These are phyloP conservation scores for Alviniconcha strummeri DNA, from an alignment of 2,888 invertebrate genomes.

Conservation along the genomic window DNA sequence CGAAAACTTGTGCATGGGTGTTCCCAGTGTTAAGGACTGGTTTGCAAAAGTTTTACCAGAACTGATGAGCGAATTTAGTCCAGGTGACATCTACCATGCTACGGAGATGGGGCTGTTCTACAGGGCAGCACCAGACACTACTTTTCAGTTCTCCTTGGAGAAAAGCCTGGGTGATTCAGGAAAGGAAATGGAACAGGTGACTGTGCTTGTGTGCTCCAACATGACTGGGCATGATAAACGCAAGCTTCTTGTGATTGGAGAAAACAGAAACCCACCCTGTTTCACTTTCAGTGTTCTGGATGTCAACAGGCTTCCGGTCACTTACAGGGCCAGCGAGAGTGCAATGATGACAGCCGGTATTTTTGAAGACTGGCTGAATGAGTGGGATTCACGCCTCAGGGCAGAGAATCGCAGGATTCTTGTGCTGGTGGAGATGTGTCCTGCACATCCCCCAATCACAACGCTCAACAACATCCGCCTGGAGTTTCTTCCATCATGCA, in stretches of 20 bases:
- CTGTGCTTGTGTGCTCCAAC: not conserved
- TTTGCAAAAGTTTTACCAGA: constrained; percentile 5
- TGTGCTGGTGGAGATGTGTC: constrained; percentile 7
- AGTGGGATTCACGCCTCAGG: constrained; percentile 3
- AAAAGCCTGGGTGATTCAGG: not conserved
- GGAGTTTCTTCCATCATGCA: constrained; percentile 1
- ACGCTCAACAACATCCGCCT: not conserved
- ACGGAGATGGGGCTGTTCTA: not conserved
- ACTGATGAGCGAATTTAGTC: not conserved
- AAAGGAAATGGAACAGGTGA: not conserved
- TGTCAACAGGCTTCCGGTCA: not conserved
- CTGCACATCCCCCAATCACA: not conserved
- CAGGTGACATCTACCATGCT: not conserved
- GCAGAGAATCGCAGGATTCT: not conserved
- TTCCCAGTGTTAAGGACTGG: not conserved
- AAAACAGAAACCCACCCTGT: not conserved
- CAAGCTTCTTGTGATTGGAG: not conserved
- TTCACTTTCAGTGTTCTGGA: not conserved
- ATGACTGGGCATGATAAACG: constrained; percentile 1
- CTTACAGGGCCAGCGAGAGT: not conserved
- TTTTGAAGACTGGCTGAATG: constrained; percentile 2
- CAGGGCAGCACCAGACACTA: not conserved
- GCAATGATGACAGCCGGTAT: not conserved
- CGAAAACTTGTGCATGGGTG: not conserved
- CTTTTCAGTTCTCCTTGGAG: not conserved